These are phyloP conservation scores for Orchestes rusci DNA, from an alignment of 2,888 invertebrate species.

Conservation along the genomic window DNA sequence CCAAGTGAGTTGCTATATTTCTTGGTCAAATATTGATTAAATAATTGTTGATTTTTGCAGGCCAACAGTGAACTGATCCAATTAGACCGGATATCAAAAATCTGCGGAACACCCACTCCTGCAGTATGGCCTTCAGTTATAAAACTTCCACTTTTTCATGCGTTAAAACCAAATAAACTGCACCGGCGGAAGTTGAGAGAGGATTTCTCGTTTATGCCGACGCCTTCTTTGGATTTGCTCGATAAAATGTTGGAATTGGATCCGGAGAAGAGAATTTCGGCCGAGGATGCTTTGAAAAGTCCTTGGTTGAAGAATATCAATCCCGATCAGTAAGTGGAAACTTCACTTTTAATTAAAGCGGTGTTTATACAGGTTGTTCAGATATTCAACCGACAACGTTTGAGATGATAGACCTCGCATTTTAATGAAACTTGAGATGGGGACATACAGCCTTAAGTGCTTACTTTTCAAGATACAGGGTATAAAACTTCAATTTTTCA, in stretches of 20 bases:
- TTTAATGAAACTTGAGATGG: too few relatives aligned
- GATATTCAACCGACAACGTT: not conserved
- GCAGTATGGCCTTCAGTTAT: slow-evolving; percentile 97
- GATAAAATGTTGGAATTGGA: slow-evolving; percentile 96
- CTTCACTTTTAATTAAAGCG: not conserved
- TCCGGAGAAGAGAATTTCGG: slow-evolving; percentile 87
- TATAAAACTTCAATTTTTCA: too few relatives aligned
- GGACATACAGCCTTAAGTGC: too few relatives aligned
- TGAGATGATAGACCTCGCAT: not conserved
- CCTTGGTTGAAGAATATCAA: slow-evolving; percentile 88
- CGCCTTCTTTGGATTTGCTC: slow-evolving; percentile 78
- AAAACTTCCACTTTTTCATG: slow-evolving; percentile 85
- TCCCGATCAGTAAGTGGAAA: slow-evolving; percentile 85
- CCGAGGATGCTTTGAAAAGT: slow-evolving; percentile 87
- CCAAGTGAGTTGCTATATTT: slow-evolving; percentile 57
- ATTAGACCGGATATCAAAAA: slow-evolving; percentile 85
- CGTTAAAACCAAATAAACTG: slow-evolving; percentile 83
- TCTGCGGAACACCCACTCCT: slow-evolving; percentile 94
- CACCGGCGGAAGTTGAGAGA: slow-evolving; percentile 85
- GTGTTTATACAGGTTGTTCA: not conserved
- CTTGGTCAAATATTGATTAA: not conserved
- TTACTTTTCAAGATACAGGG: too few relatives aligned
- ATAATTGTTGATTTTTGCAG: slow-evolving; percentile 46
- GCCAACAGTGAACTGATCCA: slow-evolving; percentile 91
- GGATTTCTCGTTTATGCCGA: slow-evolving; percentile 89